Conservation (phyloP, 2,797 vertebrate genomes). For the Pangasius macronema region DNA sequence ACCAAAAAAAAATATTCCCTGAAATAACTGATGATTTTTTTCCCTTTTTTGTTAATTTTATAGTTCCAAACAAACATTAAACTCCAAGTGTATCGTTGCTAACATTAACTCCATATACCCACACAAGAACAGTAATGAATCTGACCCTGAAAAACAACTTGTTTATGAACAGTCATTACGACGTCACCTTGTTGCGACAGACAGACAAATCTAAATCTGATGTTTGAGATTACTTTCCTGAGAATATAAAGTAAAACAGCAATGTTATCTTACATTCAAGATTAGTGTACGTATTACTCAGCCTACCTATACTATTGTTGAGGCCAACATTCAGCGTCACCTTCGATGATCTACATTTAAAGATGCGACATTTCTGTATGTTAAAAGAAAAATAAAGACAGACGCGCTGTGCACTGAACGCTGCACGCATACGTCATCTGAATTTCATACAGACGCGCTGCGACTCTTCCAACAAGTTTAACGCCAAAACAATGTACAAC, state of each 20-base stretch:
- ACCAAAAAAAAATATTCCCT: not conserved
- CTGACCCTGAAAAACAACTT: not conserved
- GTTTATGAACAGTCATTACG: not conserved
- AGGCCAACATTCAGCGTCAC: slow-evolving; percentile 32
- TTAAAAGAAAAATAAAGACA: not conserved
- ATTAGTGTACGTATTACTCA: not conserved
- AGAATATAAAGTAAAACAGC: not conserved
- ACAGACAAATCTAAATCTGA: not conserved
- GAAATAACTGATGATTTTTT: not conserved
- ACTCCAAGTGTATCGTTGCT: not conserved
- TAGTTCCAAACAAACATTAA: not conserved
- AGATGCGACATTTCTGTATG: not conserved
- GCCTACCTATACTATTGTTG: slow-evolving; percentile 34
- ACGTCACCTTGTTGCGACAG: not conserved
- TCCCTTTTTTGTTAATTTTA: not conserved
- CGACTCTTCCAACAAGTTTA: not conserved
- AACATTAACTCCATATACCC: not conserved
- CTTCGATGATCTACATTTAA: not conserved
- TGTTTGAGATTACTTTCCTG: not conserved
- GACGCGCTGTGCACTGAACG: not conserved
- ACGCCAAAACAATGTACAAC: not conserved
- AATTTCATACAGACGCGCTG: not conserved
- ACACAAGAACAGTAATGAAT: not conserved
- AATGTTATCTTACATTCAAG: not conserved
- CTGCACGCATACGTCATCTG: not conserved